These are phyloP conservation scores for Vanessa tameamea DNA, from an alignment of 1,140 invertebrate species.

Conservation along the genomic window DNA sequence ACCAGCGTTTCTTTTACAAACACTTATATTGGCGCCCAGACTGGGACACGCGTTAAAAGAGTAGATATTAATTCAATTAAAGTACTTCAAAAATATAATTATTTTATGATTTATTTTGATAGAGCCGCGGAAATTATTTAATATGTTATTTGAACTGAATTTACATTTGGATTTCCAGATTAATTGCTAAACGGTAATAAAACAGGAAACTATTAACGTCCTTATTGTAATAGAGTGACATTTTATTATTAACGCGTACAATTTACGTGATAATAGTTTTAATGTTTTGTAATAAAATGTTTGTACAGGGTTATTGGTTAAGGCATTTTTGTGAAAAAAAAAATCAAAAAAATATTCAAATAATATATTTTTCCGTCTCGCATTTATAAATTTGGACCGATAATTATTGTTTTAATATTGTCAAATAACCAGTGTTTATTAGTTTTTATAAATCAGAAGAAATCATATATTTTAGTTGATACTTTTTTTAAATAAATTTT, in stretches of 20 bases:
- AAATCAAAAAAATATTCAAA: too few relatives aligned
- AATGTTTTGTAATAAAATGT: neutral
- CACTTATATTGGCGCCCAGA: neutral
- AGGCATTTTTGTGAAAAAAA: too few relatives aligned
- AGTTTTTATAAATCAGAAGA: too few relatives aligned
- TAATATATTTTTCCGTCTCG: too few relatives aligned
- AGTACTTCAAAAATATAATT: neutral
- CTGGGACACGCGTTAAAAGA: neutral
- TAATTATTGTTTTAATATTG: too few relatives aligned
- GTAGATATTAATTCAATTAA: neutral
- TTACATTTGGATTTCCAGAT: neutral
- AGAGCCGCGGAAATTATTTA: neutral
- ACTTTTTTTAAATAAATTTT: too few relatives aligned
- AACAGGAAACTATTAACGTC: neutral
- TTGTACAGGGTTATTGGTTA: neutral
- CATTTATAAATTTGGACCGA: too few relatives aligned
- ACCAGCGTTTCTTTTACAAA: too few relatives aligned
- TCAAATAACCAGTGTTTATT: too few relatives aligned
- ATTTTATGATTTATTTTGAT: too few relatives aligned
- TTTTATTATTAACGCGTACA: neutral
- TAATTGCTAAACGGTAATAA: conserved; percentile 6
- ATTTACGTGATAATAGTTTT: neutral
- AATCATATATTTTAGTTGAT: too few relatives aligned
- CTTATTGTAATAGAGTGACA: neutral
- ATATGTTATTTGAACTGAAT: neutral